Conservation (phyloP, 2,797 vertebrate genomes). For the Eremophila alpestris region DNA sequence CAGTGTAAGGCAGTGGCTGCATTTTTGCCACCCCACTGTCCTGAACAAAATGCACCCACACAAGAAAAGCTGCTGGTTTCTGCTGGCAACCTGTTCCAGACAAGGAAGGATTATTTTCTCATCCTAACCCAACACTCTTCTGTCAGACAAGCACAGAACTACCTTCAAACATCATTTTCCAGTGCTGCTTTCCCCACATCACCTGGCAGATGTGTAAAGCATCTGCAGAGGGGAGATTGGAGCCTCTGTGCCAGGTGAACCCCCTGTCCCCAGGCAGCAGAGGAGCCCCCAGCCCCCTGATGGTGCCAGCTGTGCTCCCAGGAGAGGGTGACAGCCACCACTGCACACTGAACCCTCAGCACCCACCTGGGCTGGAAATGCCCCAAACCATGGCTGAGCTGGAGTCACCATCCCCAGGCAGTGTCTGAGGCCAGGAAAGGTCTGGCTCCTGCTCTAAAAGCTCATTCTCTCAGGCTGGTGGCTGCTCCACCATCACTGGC, state of each 20-base stretch:
- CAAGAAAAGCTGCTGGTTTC: background rate
- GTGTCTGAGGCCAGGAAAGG: background rate
- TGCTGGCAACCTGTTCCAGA: background rate
- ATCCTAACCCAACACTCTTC: background rate
- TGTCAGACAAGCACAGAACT: background rate
- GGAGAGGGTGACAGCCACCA: background rate
- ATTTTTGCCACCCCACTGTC: background rate
- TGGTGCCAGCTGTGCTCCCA: background rate
- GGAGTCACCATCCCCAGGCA: background rate
- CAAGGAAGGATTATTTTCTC: background rate
- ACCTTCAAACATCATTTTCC: background rate
- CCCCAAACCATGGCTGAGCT: background rate
- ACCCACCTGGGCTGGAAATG: accelerated
- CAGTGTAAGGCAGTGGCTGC: background rate
- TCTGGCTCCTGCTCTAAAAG: background rate
- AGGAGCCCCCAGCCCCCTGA: background rate
- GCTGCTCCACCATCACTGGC: background rate
- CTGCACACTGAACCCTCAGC: background rate
- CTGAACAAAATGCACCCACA: background rate
- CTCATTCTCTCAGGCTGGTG: background rate
- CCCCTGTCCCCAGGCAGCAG: background rate
- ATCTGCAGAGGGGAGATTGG: background rate
- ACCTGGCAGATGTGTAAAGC: background rate
- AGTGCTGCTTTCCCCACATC: background rate
- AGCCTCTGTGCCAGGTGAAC: background rate